phyloP scores from a whole-genome alignment of 2,797 vertebrate species.

The Syncerus caffer region DNA sequence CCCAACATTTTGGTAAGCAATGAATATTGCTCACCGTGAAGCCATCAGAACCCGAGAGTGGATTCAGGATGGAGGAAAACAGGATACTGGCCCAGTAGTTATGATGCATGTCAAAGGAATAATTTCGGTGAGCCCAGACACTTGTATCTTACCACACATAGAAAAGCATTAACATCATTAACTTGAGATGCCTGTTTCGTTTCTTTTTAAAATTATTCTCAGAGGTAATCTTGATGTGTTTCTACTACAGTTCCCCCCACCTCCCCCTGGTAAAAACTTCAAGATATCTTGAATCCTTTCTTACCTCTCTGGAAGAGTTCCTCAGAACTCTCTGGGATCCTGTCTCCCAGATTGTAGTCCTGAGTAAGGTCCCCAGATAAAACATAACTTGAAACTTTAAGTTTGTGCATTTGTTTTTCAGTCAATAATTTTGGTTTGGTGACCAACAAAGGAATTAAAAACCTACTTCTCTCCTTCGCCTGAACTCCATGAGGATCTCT shows the following conservation, averaged over 20 bases:
- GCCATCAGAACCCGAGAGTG: accelerated
- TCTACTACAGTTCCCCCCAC: accelerated
- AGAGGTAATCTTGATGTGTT: neutral
- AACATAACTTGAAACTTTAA: neutral
- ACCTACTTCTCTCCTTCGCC: neutral
- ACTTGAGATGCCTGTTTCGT: neutral
- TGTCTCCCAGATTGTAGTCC: neutral
- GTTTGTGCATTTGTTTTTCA: neutral
- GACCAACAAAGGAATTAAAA: neutral
- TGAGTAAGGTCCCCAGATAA: neutral
- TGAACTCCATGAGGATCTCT: neutral
- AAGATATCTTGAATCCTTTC: neutral
- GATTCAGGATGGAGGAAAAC: neutral
- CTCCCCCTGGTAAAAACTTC: neutral
- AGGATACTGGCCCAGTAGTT: neutral
- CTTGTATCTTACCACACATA: neutral
- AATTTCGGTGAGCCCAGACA: neutral
- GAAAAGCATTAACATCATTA: neutral
- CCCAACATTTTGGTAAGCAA: neutral
- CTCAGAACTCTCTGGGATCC: neutral
- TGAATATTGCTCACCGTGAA: neutral
- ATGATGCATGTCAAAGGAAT: neutral
- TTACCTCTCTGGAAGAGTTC: neutral
- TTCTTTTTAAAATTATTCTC: neutral
- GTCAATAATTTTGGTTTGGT: neutral